Percentiles rank a stretch among this genome's conserved stretches.
Conservation (phyloP, 2,113 vertebrate genomes). For the Lophotis ruficrista region DNA sequence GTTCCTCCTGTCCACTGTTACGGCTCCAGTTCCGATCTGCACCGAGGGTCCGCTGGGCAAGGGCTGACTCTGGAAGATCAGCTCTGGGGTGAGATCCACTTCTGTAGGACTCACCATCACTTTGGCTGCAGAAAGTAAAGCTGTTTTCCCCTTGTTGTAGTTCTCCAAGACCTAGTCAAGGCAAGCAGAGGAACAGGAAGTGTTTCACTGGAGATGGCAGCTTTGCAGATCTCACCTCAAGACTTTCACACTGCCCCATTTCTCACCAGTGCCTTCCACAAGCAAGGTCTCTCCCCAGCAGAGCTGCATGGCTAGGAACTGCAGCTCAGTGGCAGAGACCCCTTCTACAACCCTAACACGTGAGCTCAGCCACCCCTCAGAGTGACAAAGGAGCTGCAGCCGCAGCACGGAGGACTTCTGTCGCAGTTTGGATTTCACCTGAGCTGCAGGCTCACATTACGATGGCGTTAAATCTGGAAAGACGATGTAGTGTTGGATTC, state of each 20-base stretch:
- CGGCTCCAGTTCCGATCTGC: constrained; percentile 62
- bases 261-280: not conserved
- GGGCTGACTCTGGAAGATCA: constrained; percentile 87
- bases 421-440: not conserved
- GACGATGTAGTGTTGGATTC: not conserved
- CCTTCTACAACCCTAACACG: too few relatives aligned
- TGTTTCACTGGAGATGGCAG: not conserved
- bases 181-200: not conserved
- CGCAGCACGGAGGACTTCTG: not conserved
- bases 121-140: constrained; percentile 95
- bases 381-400: too few relatives aligned
- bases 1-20: constrained; percentile 83
- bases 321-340: not conserved
- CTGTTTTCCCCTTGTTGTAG: constrained; percentile 98
- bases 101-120: constrained; percentile 99
- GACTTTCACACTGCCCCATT: not conserved
- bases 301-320: not conserved
- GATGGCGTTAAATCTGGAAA: not conserved
- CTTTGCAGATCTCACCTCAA: not conserved
- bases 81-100: constrained; percentile 94
- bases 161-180: constrained; percentile 92
- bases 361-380: not conserved
- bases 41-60: constrained; percentile 69
- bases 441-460: fast-evolving
- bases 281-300: not conserved